Evolutionary conservation across 1,140 invertebrate species (phyloP).

Genomic region (Drosophila pallidifrons): DNA sequence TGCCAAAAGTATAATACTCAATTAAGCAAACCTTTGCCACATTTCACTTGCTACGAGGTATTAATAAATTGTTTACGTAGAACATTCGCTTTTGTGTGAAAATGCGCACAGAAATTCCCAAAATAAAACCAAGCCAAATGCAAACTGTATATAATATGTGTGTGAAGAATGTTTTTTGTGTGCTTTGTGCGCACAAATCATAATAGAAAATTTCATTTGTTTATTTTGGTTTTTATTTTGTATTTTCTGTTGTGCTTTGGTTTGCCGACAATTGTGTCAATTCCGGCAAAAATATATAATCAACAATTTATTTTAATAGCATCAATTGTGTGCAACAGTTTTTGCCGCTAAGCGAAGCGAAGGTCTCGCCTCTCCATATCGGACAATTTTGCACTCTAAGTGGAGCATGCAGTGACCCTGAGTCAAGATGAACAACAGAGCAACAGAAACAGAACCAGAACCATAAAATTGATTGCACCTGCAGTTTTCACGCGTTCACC

Average conservation of each 20-base stretch:
- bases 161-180: constrained; percentile 4
- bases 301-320: constrained; percentile 68
- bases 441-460: neutral
- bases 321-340: constrained; percentile 44
- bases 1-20: neutral
- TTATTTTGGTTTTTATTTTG: constrained; percentile 53
- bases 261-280: constrained; percentile 53
- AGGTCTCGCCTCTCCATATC: constrained; percentile 20
- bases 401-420: constrained; percentile 48
- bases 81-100: constrained; percentile 31
- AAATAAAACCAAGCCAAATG: constrained; percentile 29
- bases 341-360: constrained; percentile 35
- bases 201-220: constrained; percentile 40
- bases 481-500: constrained; percentile 26
- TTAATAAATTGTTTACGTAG: constrained; percentile 19
- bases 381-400: constrained; percentile 54
- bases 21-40: neutral
- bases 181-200: constrained; percentile 22
- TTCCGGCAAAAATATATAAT: constrained; percentile 48
- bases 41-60: neutral
- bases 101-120: constrained; percentile 30
- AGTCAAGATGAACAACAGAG: constrained; percentile 31
- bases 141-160: constrained; percentile 5
- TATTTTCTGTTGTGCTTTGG: constrained; percentile 26
- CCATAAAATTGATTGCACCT: constrained; percentile 56